Evolutionary conservation across 2,797 vertebrate species (phyloP).

Genomic region (Gambusia yucatana): DNA sequence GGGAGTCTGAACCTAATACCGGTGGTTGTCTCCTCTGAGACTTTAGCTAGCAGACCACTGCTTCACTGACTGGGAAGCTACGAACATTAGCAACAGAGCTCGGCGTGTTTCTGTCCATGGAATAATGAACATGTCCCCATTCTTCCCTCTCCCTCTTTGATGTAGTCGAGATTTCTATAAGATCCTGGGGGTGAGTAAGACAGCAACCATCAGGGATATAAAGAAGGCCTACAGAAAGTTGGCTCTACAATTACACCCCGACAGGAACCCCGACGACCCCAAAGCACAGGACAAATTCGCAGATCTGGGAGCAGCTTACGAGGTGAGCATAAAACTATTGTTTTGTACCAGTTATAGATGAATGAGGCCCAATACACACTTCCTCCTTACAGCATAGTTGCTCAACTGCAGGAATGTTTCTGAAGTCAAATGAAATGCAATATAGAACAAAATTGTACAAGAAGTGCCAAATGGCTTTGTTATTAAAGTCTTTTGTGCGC

Average conservation of each 20-base stretch:
- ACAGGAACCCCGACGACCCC: conserved; percentile 95
- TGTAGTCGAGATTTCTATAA: conserved; percentile 95
- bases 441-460: background rate
- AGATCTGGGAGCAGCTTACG: conserved; percentile 96
- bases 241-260: conserved; percentile 95
- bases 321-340: conserved; percentile 79
- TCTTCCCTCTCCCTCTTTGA: background rate
- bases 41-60: conserved; percentile 9
- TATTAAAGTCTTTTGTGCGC: conserved; percentile 30
- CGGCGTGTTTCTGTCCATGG: background rate
- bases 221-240: conserved; percentile 99
- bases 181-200: conserved; percentile 92
- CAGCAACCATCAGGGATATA: conserved; percentile 93
- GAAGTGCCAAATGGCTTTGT: conserved; percentile 16
- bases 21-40: background rate
- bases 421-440: no score
- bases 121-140: background rate
- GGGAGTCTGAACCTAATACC: background rate
- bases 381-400: fast-evolving
- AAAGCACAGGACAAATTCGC: conserved; percentile 95
- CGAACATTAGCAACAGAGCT: background rate
- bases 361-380: no score
- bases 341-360: background rate
- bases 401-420: background rate
- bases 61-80: background rate